phyloP scores from a whole-genome alignment of 2,113 vertebrate species.

The Anhinga anhinga region DNA sequence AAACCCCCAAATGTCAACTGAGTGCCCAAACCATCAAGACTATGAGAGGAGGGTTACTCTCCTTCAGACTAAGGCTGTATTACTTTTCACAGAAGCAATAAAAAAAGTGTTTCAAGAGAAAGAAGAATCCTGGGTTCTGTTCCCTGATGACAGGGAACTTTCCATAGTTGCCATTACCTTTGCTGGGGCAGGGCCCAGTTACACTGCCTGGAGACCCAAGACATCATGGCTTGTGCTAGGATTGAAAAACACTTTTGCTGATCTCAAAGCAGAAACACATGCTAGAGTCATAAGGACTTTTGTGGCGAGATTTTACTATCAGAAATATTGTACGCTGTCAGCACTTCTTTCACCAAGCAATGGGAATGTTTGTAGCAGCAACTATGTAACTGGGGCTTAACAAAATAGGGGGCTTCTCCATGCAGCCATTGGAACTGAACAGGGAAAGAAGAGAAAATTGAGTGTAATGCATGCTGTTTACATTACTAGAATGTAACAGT shows the following conservation, averaged over 20 bases:
- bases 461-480: background rate
- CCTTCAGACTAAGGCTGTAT: background rate
- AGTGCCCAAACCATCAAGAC: background rate
- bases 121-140: background rate
- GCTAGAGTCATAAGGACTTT: background rate
- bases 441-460: background rate
- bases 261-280: background rate
- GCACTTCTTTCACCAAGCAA: background rate
- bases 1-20: background rate
- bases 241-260: background rate
- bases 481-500: background rate
- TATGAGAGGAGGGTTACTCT: background rate
- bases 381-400: background rate
- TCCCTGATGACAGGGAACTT: background rate
- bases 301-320: background rate
- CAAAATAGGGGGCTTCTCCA: background rate
- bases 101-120: background rate
- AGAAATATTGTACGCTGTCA: background rate
- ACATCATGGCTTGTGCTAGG: background rate
- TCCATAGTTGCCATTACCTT: background rate
- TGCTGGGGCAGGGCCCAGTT: background rate
- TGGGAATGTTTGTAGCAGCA: background rate
- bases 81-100: background rate
- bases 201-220: background rate
- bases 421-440: background rate